Conservation (phyloP, 2,113 vertebrate genomes). For the Neolamprologus variostigma region DNA sequence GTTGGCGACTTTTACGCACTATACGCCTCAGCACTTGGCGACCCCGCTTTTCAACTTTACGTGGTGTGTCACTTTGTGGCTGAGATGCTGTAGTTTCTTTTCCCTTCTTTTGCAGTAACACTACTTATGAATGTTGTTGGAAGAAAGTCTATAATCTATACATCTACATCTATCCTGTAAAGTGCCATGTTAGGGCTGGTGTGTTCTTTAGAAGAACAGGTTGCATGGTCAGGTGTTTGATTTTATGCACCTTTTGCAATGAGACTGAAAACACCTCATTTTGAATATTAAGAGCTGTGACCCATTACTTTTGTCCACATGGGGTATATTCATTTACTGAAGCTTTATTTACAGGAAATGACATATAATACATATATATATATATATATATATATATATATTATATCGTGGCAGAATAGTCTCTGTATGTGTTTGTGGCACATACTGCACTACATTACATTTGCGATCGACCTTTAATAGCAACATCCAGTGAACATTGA, state of each 20-base stretch:
- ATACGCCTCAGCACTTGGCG: not conserved
- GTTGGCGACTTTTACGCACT: not conserved
- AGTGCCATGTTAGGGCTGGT: not conserved
- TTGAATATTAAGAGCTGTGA: not conserved
- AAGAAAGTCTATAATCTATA: not conserved
- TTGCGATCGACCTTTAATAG: not conserved
- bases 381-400: not conserved
- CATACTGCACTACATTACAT: not conserved
- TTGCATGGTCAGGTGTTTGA: not conserved
- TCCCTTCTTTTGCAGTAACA: not conserved
- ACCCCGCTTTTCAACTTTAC: not conserved
- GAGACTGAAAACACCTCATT: not conserved
- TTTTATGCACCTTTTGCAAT: not conserved
- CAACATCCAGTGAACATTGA: not conserved
- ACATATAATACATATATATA: not conserved
- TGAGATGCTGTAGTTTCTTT: not conserved
- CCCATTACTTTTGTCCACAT: not conserved
- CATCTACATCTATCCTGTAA: not conserved
- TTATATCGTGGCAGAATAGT: rapidly evolving
- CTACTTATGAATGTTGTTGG: not conserved
- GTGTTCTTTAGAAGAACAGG: not conserved
- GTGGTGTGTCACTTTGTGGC: not conserved
- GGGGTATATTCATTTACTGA: not conserved
- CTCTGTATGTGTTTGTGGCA: not conserved
- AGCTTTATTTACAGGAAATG: not conserved